Percentiles rank a stretch among this genome's conserved stretches.
phyloP scores from a whole-genome alignment of 2,797 vertebrate genomes.

The Manis crassicaudata region DNA sequence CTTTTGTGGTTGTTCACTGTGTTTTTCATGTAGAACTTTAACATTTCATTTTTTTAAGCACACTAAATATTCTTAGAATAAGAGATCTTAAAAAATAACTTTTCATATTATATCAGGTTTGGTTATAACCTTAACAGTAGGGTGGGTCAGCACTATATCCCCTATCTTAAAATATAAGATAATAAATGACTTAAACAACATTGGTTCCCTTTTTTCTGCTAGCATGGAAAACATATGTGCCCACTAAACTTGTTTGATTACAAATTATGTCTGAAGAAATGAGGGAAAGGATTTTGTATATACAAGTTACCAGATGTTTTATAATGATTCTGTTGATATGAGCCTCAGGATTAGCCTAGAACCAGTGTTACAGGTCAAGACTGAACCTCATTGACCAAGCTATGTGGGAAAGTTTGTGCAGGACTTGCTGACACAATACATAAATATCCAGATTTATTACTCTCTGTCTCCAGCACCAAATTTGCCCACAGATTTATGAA shows the following conservation, averaged over 20 bases:
- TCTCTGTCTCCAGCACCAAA: slow-evolving; percentile 72
- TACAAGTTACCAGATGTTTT: slow-evolving; percentile 79
- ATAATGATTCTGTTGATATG: slow-evolving; percentile 75
- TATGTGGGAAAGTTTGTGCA: slow-evolving; percentile 57
- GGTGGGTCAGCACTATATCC: neutral
- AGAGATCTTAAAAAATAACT: neutral
- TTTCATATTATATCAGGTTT: slow-evolving; percentile 33
- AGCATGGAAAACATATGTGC: slow-evolving; percentile 63
- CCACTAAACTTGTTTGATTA: slow-evolving; percentile 73
- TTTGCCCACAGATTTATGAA: slow-evolving; percentile 79
- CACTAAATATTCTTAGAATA: neutral
- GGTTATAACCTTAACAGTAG: neutral
- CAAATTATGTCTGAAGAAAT: slow-evolving; percentile 76
- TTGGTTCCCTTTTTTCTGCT: neutral
- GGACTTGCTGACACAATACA: slow-evolving; percentile 78
- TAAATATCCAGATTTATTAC: slow-evolving; percentile 80
- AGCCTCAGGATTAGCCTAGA: slow-evolving; percentile 76
- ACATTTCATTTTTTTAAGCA: slow-evolving; percentile 25
- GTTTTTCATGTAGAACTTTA: slow-evolving; percentile 42
- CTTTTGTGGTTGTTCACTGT: neutral
- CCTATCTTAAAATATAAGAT: neutral
- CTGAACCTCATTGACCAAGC: slow-evolving; percentile 78
- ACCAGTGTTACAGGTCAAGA: slow-evolving; percentile 75
- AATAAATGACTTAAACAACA: neutral
- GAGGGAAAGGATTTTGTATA: slow-evolving; percentile 67